phyloP scores from a whole-genome alignment of 2,113 vertebrate species.

The Platysteira castanea region DNA sequence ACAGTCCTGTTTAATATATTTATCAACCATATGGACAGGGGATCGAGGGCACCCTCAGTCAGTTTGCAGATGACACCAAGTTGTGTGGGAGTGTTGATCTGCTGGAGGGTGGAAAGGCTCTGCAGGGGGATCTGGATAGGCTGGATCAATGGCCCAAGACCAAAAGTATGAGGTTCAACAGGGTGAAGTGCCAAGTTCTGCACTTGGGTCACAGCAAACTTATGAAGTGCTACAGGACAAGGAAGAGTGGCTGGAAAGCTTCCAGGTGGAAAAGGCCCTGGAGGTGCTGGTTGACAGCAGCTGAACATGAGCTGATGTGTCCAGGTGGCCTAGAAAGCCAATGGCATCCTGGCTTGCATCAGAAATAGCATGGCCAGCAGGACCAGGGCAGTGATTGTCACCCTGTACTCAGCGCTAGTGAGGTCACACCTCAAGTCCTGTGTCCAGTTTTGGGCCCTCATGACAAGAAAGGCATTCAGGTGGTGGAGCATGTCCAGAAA shows the following conservation, averaged over 20 bases:
- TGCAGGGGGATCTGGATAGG: not conserved
- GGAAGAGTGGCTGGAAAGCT: not conserved
- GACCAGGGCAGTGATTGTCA: not conserved
- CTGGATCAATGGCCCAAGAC: not conserved
- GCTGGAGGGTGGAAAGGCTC: not conserved
- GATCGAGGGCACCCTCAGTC: not conserved
- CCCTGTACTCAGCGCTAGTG: not conserved
- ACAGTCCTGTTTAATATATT: not conserved
- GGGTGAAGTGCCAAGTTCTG: not conserved
- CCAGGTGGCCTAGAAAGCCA: not conserved
- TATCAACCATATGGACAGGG: accelerated
- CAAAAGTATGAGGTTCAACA: not conserved
- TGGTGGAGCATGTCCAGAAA: not conserved
- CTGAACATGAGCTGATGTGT: not conserved
- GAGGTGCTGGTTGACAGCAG: not conserved
- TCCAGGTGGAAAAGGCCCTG: not conserved
- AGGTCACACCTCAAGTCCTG: not conserved
- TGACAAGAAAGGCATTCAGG: not conserved
- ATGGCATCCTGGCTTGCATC: not conserved
- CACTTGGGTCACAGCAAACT: not conserved
- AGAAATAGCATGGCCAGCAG: not conserved
- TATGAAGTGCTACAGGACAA: too few species aligned
- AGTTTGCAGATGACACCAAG: not conserved
- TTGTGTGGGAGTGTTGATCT: not conserved
- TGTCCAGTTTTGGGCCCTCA: not conserved